phyloP scores from a whole-genome alignment of 2,113 vertebrate species.

The Odocoileus hemionus region DNA sequence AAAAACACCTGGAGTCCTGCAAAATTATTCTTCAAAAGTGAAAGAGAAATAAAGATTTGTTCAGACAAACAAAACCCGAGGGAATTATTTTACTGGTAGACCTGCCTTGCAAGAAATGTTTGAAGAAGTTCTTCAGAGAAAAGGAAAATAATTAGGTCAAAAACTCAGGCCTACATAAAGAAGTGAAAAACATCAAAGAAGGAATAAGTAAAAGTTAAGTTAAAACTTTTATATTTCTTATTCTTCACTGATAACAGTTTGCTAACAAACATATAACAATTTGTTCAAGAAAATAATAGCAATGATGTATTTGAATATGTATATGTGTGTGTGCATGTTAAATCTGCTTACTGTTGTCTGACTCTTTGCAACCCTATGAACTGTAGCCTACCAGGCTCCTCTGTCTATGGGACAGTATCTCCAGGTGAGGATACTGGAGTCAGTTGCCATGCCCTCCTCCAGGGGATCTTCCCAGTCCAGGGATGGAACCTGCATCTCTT shows the following conservation, averaged over 20 bases:
- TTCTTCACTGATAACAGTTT: not conserved
- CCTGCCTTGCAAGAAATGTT: not conserved
- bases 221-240: not conserved
- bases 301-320: not conserved
- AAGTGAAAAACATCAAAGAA: not conserved
- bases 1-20: not conserved
- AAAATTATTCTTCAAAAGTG: not conserved
- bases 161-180: not conserved
- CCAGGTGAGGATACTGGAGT: not conserved
- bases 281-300: not conserved
- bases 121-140: not conserved
- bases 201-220: not conserved
- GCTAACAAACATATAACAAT: not conserved
- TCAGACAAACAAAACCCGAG: not conserved
- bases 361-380: not conserved
- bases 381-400: not conserved
- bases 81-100: not conserved
- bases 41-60: not conserved
- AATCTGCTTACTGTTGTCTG: not conserved
- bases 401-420: not conserved
- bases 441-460: not conserved
- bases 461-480: not conserved
- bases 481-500: not conserved
- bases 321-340: not conserved
- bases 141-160: not conserved